phyloP scores from a whole-genome alignment of 1,140 invertebrate species.

The Drosophila nasuta region DNA sequence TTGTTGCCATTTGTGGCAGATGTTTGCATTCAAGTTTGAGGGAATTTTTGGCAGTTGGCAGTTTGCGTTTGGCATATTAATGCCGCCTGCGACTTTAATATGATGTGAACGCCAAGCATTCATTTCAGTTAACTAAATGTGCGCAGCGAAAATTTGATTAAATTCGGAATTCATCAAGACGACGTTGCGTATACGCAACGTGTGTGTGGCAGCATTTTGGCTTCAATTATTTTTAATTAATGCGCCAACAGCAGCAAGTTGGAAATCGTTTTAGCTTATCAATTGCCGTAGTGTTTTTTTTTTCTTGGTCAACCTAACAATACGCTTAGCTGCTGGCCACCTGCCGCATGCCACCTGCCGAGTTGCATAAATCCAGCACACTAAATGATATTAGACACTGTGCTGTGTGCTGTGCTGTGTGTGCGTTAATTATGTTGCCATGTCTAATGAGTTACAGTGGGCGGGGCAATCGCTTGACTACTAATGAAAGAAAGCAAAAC shows the following conservation, averaged over 20 bases:
- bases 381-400: conserved; percentile 54
- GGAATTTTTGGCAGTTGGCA: conserved; percentile 9
- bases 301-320: neutral
- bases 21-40: conserved; percentile 40
- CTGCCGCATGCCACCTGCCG: conserved; percentile 52
- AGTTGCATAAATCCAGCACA: conserved; percentile 54
- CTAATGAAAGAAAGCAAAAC: conserved; percentile 73
- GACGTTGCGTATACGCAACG: conserved; percentile 60
- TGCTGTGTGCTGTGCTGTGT: conserved; percentile 13
- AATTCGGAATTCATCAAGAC: conserved; percentile 54
- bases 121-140: conserved; percentile 22
- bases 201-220: conserved; percentile 28
- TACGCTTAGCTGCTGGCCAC: neutral
- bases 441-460: conserved; percentile 56
- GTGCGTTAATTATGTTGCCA: conserved; percentile 68
- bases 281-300: conserved; percentile 32
- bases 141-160: conserved; percentile 41
- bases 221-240: conserved; percentile 75
- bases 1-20: conserved; percentile 69
- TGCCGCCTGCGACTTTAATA: conserved; percentile 49
- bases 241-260: conserved; percentile 41
- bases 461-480: conserved; percentile 44
- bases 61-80: conserved; percentile 45
- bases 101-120: conserved; percentile 20
- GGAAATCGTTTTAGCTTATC: conserved; percentile 64